Conservation (phyloP, 2,797 vertebrate genomes). For the Rhyacichthys aspro region DNA sequence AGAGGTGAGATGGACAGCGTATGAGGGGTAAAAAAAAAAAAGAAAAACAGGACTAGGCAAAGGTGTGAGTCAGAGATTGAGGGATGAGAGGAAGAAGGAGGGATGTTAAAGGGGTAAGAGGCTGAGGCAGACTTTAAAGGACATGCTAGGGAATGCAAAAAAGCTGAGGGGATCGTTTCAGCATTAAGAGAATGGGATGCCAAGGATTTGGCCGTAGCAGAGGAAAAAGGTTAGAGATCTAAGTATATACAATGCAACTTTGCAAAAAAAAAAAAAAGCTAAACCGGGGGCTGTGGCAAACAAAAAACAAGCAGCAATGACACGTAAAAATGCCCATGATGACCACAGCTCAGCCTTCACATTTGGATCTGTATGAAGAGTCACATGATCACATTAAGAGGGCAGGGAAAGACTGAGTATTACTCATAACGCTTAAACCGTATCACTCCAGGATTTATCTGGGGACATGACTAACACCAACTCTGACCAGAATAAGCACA, state of each 20-base stretch:
- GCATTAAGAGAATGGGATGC: conserved; percentile 16
- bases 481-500: conserved; percentile 29
- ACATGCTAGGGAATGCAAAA: conserved; percentile 40
- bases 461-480: conserved; percentile 43
- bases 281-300: conserved; percentile 37
- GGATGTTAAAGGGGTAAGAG: conserved; percentile 4
- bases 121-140: conserved; percentile 14
- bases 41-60: conserved; percentile 59
- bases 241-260: background rate
- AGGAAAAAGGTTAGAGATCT: background rate
- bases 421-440: conserved; percentile 35
- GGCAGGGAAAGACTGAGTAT: conserved; percentile 30
- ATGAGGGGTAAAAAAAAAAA: conserved; percentile 40
- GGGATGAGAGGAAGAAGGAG: conserved; percentile 26
- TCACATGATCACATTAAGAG: conserved; percentile 31
- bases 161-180: conserved; percentile 12
- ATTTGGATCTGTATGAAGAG: conserved; percentile 18
- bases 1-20: conserved; percentile 61
- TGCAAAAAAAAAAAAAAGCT: background rate
- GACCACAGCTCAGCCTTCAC: conserved; percentile 41
- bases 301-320: conserved; percentile 27
- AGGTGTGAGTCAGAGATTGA: conserved; percentile 53
- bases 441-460: conserved; percentile 33
- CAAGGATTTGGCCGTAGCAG: conserved; percentile 4
- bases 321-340: conserved; percentile 27